These are phyloP conservation scores for Avahi laniger DNA, from an alignment of 2,797 vertebrate genomes.

Conservation along the genomic window DNA sequence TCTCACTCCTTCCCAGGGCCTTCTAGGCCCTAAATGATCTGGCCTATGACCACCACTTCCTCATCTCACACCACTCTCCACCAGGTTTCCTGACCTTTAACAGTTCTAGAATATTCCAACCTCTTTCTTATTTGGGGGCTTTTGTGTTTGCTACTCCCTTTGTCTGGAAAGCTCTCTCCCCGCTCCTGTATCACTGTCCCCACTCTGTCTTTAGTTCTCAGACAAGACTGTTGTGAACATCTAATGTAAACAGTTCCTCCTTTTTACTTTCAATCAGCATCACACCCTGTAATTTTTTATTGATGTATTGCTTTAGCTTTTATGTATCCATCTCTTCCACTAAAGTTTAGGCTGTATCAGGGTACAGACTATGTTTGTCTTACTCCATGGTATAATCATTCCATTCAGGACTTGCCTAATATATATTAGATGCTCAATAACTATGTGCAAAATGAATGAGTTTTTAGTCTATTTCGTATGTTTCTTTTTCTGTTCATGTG, in stretches of 20 bases:
- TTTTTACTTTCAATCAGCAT: slow-evolving; percentile 60
- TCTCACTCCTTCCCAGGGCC: not conserved
- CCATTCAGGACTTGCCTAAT: not conserved
- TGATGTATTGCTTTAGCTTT: slow-evolving; percentile 63
- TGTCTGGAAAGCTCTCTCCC: slow-evolving; percentile 27
- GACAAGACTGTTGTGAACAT: slow-evolving; percentile 45
- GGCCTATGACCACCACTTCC: not conserved
- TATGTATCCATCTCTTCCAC: slow-evolving; percentile 18
- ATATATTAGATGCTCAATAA: not conserved
- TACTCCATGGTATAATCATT: not conserved
- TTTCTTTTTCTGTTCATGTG: slow-evolving; percentile 1
- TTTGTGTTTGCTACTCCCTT: slow-evolving; percentile 18
- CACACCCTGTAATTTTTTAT: slow-evolving; percentile 64
- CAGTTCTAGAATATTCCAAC: not conserved
- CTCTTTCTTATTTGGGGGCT: not conserved
- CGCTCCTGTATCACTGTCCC: not conserved
- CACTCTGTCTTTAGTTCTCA: not conserved
- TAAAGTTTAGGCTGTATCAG: slow-evolving; percentile 31
- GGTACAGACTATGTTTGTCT: slow-evolving; percentile 1
- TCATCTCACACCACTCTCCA: not conserved
- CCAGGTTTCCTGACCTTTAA: not conserved
- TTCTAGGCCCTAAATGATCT: not conserved
- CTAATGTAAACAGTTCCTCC: slow-evolving; percentile 46
- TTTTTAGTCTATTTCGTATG: not conserved
- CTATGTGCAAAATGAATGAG: not conserved